Percentiles rank a stretch among this genome's conserved stretches.
Evolutionary conservation across 2,113 vertebrate genomes (phyloP).

Genomic region (Procapra przewalskii): DNA sequence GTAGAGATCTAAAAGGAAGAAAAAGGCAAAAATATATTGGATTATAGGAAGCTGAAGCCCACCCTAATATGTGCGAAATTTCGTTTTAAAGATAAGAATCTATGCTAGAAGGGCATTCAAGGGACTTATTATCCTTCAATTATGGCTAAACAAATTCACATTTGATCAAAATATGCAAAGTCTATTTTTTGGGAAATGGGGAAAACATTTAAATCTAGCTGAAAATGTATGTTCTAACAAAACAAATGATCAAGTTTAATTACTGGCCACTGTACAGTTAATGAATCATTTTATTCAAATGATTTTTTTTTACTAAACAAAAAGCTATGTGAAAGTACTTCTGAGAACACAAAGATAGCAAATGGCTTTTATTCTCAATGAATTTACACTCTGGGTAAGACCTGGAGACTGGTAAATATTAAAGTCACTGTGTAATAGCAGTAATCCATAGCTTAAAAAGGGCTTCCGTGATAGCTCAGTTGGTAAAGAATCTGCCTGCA

Average conservation of each 20-base stretch:
- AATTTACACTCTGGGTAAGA: background rate
- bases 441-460: background rate
- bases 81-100: background rate
- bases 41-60: background rate
- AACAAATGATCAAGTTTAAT: background rate
- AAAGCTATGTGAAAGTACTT: background rate
- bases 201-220: background rate
- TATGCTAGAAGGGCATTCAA: background rate
- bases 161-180: background rate
- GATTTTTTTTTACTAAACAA: background rate
- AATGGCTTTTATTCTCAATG: background rate
- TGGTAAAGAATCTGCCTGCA: background rate
- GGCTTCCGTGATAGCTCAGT: background rate
- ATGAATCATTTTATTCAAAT: background rate
- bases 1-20: background rate
- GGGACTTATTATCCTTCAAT: background rate
- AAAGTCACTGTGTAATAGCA: background rate
- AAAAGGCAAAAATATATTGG: background rate
- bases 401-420: background rate
- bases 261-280: background rate
- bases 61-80: background rate
- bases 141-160: background rate
- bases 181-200: background rate
- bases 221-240: background rate
- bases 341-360: background rate